Evolutionary conservation across 2,113 vertebrate genomes (phyloP).

Genomic region (Litocranius walleri): DNA sequence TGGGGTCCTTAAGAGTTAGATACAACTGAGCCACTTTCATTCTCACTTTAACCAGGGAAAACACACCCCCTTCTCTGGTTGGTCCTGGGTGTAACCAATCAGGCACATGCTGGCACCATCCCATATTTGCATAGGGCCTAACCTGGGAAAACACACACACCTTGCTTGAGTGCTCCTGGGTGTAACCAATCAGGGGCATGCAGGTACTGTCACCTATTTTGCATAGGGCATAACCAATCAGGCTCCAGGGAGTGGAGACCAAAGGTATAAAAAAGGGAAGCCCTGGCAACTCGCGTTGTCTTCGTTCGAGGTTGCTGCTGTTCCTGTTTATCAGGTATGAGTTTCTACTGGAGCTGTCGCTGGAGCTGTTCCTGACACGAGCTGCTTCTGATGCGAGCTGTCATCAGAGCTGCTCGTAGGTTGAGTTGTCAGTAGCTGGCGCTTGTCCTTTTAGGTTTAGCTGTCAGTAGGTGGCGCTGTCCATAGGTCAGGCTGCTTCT

Average conservation of each 20-base stretch:
- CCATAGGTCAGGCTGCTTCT: background rate
- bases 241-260: background rate
- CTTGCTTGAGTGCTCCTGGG: background rate
- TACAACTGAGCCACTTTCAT: no score
- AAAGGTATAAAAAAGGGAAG: background rate
- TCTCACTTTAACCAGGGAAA: no score
- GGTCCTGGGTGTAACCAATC: background rate
- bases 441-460: background rate
- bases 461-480: background rate
- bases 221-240: background rate
- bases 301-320: fast-evolving
- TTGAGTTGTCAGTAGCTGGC: background rate
- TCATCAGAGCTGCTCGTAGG: fast-evolving
- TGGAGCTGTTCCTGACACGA: fast-evolving
- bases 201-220: background rate
- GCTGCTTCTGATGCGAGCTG: background rate
- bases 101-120: background rate
- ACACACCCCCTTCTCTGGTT: background rate
- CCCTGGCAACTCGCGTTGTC: fast-evolving
- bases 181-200: background rate
- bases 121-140: background rate
- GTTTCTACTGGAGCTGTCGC: fast-evolving
- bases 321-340: fast-evolving
- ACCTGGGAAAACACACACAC: background rate
- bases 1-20: no score